These are phyloP conservation scores for Phania funesta DNA, from an alignment of 2,888 invertebrate species.

Conservation along the genomic window DNA sequence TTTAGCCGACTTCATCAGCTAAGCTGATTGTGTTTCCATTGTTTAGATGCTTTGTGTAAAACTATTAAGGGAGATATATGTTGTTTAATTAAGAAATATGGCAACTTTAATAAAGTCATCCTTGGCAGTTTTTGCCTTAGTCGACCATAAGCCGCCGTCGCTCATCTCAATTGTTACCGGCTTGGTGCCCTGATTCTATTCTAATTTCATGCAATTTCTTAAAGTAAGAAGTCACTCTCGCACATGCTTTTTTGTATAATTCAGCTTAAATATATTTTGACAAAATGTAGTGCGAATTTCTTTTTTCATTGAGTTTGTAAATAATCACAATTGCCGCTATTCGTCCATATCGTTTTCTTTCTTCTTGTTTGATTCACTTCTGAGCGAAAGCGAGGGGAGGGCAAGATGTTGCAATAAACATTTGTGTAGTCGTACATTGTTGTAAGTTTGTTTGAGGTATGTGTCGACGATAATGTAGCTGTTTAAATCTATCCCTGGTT, in stretches of 20 bases:
- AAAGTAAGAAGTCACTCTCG: neutral
- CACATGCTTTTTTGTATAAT: neutral
- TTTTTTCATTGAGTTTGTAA: constrained; percentile 62
- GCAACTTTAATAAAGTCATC: too few relatives aligned
- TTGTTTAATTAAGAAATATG: too few relatives aligned
- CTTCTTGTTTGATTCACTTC: neutral
- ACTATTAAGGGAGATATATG: too few relatives aligned
- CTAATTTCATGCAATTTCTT: neutral
- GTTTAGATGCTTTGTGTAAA: too few relatives aligned
- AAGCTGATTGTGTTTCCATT: too few relatives aligned
- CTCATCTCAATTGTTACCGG: too few relatives aligned
- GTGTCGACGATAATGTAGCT: constrained; percentile 33
- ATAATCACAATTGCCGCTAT: constrained; percentile 49
- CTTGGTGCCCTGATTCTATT: too few relatives aligned
- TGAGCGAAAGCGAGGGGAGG: neutral
- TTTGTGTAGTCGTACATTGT: neutral
- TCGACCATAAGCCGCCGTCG: too few relatives aligned
- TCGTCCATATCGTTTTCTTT: neutral
- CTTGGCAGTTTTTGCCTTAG: too few relatives aligned
- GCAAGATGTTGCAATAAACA: constrained; percentile 15
- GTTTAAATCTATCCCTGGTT: neutral
- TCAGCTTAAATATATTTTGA: constrained; percentile 45
- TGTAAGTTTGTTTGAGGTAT: constrained; percentile 10
- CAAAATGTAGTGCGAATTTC: constrained; percentile 62
- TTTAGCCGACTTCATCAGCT: too few relatives aligned